Base-by-base conservation (phyloP, 2,113 vertebrate species). In the Eolophus roseicapilla region DNA sequence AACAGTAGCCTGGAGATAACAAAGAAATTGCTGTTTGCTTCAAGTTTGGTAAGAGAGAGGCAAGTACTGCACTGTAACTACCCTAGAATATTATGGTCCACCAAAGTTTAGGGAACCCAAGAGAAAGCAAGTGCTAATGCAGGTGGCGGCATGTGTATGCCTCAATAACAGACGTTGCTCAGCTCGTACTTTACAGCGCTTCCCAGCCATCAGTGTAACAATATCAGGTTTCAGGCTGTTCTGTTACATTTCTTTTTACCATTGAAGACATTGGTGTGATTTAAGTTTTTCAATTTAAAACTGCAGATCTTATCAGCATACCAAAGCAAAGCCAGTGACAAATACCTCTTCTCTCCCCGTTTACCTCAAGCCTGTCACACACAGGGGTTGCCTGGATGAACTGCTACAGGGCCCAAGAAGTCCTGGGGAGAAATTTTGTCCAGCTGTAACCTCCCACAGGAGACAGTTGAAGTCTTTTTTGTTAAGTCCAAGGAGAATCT, bases 261-360 rank as follows among this genome's bases (percentile, higher is more conserved):
- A 50, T 0, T 59, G 50, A 87, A 78, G 23, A 41, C 16, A 64
- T 5, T 2, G 16, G 16, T 27, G 60, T 8, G n/a, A 87, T 71
- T 85, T 33, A 39, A 82, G 53, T 6, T 49, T 67, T 69, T 39
- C 8, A 27, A 29, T 80, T 82, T 57, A 49, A 86, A 90, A 20
- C 1, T 55, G 57, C 25, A 82, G 57, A 85, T 77, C 27, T 60
- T 71, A 82, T 9, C 57, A 41, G 44, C 2, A 1, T 25, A 62
- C 28, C 33, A 78, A 19, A 64, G 43, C n/a, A 73, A 68, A 64
- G 47, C 27, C 70, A 75, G 28, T 18, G n/a, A 67, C 28, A 68
- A 20, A 13, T 16, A 85, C 5, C 29, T 71, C 57, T 29, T 0
- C 19, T 44, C n/a, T 27, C 4, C 7, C 19, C 0, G 0, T 59